These are phyloP conservation scores for Drosophila albomicans DNA, from an alignment of 1,140 invertebrate species.

Conservation along the genomic window DNA sequence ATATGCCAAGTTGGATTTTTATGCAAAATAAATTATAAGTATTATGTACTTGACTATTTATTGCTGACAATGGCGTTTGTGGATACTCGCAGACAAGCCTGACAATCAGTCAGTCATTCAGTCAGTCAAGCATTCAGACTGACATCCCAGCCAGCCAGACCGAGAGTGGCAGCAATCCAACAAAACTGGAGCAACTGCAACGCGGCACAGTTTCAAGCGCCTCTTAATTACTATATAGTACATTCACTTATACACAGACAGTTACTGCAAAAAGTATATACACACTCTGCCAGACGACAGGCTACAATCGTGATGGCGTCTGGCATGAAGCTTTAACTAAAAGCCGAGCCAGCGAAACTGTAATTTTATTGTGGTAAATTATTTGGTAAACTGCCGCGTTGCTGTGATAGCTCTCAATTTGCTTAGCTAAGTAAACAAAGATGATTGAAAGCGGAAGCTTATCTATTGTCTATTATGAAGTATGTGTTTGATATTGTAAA, in stretches of 20 bases:
- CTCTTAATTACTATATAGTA: slow-evolving; percentile 62
- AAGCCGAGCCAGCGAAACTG: slow-evolving; percentile 30
- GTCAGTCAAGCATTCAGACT: slow-evolving; percentile 6
- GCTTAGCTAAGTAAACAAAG: slow-evolving; percentile 1
- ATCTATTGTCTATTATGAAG: not conserved
- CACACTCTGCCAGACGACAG: slow-evolving; percentile 14
- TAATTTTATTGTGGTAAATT: slow-evolving; percentile 53
- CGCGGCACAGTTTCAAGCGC: slow-evolving; percentile 61
- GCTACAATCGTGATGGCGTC: slow-evolving; percentile 47
- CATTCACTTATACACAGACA: not conserved
- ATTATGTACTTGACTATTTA: slow-evolving; percentile 82
- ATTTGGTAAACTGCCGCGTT: slow-evolving; percentile 10
- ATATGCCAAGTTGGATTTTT: slow-evolving; percentile 62
- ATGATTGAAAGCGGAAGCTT: slow-evolving; percentile 5
- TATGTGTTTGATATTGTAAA: not conserved
- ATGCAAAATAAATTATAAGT: slow-evolving; percentile 81
- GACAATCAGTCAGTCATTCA: slow-evolving; percentile 2
- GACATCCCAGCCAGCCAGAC: slow-evolving; percentile 8
- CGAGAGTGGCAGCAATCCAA: slow-evolving; percentile 10
- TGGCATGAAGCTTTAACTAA: slow-evolving; percentile 60
- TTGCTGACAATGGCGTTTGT: slow-evolving; percentile 66
- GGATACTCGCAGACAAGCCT: slow-evolving; percentile 23
- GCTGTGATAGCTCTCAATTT: slow-evolving; percentile 1
- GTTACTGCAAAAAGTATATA: not conserved
- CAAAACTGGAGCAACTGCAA: slow-evolving; percentile 65